phyloP scores from a whole-genome alignment of 2,888 invertebrate species.

The Sphaeridia pumilis region DNA sequence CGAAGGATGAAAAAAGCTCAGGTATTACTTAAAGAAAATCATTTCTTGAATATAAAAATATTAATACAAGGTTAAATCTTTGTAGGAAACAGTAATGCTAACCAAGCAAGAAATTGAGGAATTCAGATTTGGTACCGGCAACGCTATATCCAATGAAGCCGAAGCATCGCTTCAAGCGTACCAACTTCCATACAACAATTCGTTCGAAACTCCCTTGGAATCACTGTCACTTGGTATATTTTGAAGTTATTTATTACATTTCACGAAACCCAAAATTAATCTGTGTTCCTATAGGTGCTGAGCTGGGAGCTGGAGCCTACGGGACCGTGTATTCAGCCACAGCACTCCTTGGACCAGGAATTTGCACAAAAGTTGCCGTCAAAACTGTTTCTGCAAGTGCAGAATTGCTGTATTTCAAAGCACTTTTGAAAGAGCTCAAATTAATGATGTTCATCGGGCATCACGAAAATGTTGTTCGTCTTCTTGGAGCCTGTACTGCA shows the following conservation, averaged over 20 bases:
- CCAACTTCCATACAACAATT: slow-evolving; percentile 2
- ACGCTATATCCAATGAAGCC: background rate
- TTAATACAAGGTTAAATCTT: no score
- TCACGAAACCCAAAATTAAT: background rate
- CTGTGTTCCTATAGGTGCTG: background rate
- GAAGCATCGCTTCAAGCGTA: slow-evolving; percentile 6
- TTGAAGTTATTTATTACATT: background rate
- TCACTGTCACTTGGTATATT: background rate
- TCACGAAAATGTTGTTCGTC: slow-evolving; percentile 2
- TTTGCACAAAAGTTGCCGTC: slow-evolving; percentile 3
- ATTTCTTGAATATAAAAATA: no score
- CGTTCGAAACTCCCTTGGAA: slow-evolving; percentile 1
- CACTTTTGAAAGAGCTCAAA: slow-evolving; percentile 6
- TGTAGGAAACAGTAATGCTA: no score
- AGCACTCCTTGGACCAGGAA: background rate
- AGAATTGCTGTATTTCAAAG: slow-evolving; percentile 6
- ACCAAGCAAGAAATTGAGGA: slow-evolving; percentile 4
- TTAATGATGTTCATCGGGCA: slow-evolving; percentile 9
- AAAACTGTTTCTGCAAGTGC: slow-evolving; percentile 7
- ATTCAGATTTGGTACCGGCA: slow-evolving; percentile 1
- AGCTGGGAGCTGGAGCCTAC: slow-evolving; percentile 10
- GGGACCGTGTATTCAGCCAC: slow-evolving; percentile 5
- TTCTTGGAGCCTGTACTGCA: slow-evolving; percentile 6
- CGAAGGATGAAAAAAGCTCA: no score
- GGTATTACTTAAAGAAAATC: no score